Conservation (phyloP, 1,140 invertebrate species). For the Leptinotarsa undecemlineata region DNA sequence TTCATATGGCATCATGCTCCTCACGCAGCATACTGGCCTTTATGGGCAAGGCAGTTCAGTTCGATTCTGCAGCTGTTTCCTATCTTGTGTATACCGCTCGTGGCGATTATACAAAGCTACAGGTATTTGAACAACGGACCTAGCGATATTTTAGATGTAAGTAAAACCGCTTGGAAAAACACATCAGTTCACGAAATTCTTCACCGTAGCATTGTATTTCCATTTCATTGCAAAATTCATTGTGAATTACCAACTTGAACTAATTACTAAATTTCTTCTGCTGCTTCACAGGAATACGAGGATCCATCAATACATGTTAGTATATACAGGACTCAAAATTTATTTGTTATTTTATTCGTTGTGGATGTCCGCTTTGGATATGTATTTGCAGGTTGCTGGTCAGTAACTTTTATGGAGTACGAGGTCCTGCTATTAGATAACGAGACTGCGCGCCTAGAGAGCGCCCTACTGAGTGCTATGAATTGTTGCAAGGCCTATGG, state of each 20-base stretch:
- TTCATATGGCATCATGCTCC: conserved; percentile 69
- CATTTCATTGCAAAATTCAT: too few species aligned
- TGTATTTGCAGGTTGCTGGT: too few species aligned
- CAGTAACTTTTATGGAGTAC: too few species aligned
- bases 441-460: too few species aligned
- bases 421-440: too few species aligned
- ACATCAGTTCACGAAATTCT: too few species aligned
- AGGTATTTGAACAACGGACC: conserved; percentile 80
- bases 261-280: conserved; percentile 6
- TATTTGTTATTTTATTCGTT: too few species aligned
- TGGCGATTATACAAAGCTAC: conserved; percentile 80
- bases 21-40: conserved; percentile 67
- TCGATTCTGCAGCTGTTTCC: conserved; percentile 77
- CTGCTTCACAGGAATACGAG: conserved; percentile 42
- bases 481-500: too few species aligned
- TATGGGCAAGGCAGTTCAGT: conserved; percentile 77
- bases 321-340: conserved; percentile 19
- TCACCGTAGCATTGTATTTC: too few species aligned
- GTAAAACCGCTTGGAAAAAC: conserved; percentile 42
- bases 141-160: conserved; percentile 85
- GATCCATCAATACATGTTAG: conserved; percentile 44
- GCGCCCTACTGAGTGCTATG: too few species aligned
- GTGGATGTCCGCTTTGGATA: too few species aligned
- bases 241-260: neutral
- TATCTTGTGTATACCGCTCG: conserved; percentile 74